Evolutionary conservation across 2,797 vertebrate genomes (phyloP).

Genomic region (Dendrocincla fuliginosa): DNA sequence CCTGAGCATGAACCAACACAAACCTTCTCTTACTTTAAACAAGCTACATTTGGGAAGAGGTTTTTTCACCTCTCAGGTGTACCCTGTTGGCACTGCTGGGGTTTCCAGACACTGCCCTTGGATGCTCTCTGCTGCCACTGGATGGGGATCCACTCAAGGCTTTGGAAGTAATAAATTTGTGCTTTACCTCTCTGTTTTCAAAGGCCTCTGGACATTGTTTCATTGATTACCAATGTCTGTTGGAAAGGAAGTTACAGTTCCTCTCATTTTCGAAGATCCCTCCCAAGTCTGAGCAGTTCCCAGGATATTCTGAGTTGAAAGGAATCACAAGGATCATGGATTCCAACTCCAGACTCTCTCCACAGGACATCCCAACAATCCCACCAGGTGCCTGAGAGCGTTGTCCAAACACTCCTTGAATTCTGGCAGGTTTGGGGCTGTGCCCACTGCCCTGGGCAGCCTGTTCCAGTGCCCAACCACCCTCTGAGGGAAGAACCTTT

Average conservation of each 20-base stretch:
- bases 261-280: not conserved
- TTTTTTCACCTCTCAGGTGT: not conserved
- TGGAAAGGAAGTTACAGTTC: not conserved
- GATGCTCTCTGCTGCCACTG: not conserved
- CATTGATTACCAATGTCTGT: not conserved
- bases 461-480: not conserved
- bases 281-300: not conserved
- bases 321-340: not conserved
- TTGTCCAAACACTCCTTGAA: not conserved
- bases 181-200: not conserved
- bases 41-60: not conserved
- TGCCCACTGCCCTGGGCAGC: not conserved
- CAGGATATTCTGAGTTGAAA: not conserved
- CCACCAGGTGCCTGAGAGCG: not conserved
- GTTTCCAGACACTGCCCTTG: not conserved
- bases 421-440: not conserved
- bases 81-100: not conserved
- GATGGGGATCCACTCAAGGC: not conserved
- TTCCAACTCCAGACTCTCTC: not conserved
- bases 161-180: not conserved
- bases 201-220: not conserved
- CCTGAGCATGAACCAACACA: not conserved
- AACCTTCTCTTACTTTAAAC: not conserved
- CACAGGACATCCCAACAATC: not conserved
- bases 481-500: not conserved